Evolutionary conservation across 2,888 invertebrate species (phyloP), one percentile per base, ranked within the genome.

Genomic region (Elaeidobius kamerunicus): DNA sequence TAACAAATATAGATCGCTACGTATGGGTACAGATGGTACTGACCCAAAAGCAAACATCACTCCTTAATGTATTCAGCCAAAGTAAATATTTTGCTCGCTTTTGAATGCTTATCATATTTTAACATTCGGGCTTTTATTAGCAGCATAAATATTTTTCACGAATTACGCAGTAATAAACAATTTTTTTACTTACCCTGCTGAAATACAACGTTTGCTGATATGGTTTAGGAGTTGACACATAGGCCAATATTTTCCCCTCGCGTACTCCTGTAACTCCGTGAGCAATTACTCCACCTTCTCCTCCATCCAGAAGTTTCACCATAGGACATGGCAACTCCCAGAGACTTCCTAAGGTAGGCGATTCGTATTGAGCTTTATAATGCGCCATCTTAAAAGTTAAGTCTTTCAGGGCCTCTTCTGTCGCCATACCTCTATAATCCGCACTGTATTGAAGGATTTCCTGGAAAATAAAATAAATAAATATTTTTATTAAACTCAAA

Each of bases 151-250:
- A n/a, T n/a, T n/a, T n/a, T n/a, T n/a, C n/a, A n/a, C n/a, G n/a
- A n/a, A n/a, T 35, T 35, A 35, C 9, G n/a, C 14, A 35, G n/a
- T 35, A 9, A 9, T n/a, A n/a, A 47, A 47, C 5, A 48, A 41
- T 15, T 3, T 30, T 12, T 5, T 18, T 35, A 76, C 84, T 80
- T 75, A 92, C 92, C 76, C 94, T 78, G 47, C 92, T 91, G 65
- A 96, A 85, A 71, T 92, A 96, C 57, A 95, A 80, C 4, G 91
- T 90, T 65, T 93, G 87, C 66, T 93, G 86, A 59, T 85, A 77
- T 1, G 89, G 84, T 61, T 87, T 88, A 67, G 92, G 87, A 62
- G 89, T 89, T 66, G 92, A 91, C 52, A 96, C 75, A 67, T 92
- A 95, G 53, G 91, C 90, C 41, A 95, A 83, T 30, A 94, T 87